phyloP scores from a whole-genome alignment of 2,888 invertebrate genomes.

The Lycia hirtaria region DNA sequence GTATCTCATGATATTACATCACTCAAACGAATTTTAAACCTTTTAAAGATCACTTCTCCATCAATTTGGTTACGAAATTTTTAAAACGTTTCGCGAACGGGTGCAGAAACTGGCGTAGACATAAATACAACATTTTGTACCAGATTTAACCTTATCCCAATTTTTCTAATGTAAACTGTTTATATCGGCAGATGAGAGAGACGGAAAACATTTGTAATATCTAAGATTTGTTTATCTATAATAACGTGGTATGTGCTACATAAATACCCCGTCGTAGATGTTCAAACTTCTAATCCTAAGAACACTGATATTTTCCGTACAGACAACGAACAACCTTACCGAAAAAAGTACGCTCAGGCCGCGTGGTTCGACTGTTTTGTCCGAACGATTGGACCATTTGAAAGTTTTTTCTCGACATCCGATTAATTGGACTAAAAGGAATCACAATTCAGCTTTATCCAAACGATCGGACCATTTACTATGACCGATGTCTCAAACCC shows the following conservation, averaged over 20 bases:
- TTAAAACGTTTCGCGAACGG: slow-evolving; percentile 28
- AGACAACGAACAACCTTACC: too few species aligned
- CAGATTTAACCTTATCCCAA: slow-evolving; percentile 57
- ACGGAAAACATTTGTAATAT: slow-evolving; percentile 47
- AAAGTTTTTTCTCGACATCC: too few species aligned
- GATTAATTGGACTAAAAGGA: too few species aligned
- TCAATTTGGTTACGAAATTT: slow-evolving; percentile 27
- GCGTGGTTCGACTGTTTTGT: too few species aligned
- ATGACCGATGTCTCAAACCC: too few species aligned
- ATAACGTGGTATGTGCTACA: slow-evolving; percentile 4
- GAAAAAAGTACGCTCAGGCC: too few species aligned
- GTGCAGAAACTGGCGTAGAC: slow-evolving; percentile 33
- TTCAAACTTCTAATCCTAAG: too few species aligned
- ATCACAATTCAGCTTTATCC: too few species aligned
- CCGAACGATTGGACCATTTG: too few species aligned
- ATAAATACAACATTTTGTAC: slow-evolving; percentile 40
- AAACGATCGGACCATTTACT: too few species aligned
- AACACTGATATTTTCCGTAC: too few species aligned
- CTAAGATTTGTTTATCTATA: slow-evolving; percentile 26
- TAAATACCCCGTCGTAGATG: too few species aligned
- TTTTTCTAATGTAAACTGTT: slow-evolving; percentile 62
- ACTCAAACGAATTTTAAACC: slow-evolving; percentile 13
- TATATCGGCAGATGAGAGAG: slow-evolving; percentile 54
- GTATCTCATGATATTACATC: slow-evolving; percentile 2
- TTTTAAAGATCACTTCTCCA: slow-evolving; percentile 14